These are phyloP conservation scores for Gymnobelideus leadbeateri DNA, from an alignment of 2,113 vertebrate species.

Conservation along the genomic window DNA sequence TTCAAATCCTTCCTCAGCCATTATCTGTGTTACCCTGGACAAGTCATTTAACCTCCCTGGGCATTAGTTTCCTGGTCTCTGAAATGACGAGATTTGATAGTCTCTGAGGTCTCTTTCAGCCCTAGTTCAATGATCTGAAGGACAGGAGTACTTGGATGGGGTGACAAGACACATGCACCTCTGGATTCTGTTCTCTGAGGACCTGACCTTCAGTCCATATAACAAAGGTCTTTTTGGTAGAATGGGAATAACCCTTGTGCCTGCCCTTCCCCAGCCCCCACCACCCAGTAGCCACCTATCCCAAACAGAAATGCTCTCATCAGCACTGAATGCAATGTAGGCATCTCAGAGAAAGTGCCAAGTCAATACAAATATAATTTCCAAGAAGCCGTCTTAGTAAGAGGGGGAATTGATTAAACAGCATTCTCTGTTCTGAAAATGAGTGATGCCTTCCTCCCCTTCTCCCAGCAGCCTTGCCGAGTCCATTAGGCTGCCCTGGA, in stretches of 20 bases:
- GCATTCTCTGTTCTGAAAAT: conserved; percentile 3
- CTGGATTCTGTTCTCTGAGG: not conserved
- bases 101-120: not conserved
- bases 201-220: not conserved
- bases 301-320: not conserved
- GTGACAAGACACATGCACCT: not conserved
- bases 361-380: not conserved
- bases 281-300: not conserved
- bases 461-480: not conserved
- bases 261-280: not conserved
- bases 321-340: not conserved
- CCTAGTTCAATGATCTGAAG: not conserved
- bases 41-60: not conserved
- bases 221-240: not conserved
- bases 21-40: not conserved
- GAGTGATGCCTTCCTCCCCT: not conserved
- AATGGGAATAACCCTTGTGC: not conserved
- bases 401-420: not conserved
- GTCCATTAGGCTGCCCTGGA: not conserved
- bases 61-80: not conserved
- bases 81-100: not conserved
- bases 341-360: conserved; percentile 4
- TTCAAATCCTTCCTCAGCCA: not conserved
- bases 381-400: not conserved
- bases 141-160: not conserved